Base-by-base conservation (phyloP, 92 coral and sea anemone genomes). In the Micromussa lordhowensis region DNA sequence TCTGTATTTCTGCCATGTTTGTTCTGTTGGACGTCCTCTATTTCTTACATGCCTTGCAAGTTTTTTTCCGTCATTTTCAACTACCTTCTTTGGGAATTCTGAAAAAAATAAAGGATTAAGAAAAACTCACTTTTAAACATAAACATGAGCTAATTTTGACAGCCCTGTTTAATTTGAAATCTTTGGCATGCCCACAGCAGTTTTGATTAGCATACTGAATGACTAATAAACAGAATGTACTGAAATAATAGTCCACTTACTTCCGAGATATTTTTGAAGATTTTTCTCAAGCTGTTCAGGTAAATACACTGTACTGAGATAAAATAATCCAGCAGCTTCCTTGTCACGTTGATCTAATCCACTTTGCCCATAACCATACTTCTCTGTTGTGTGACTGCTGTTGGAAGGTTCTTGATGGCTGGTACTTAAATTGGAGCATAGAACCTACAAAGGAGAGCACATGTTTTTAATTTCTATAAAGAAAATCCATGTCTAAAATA, bases 11-110 rank as follows among this genome's bases (percentile, higher is more conserved):
- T 90, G 89, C 99, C 99, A 96, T 4, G 98, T 96, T 87, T 92
- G 77, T 24, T 96, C 99, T 22, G 99, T 96, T 40, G 99, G 99
- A 61, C 99, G 87, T 24, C 99, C 99, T 88, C 99, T 92, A 78
- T 96, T 96, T 75, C 82, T 89, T 48, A 96, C 87, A 82, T 96
- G 99, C 26, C 90, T 92, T 75, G 95, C 92, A 21, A 92, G 90
- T 58, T 95, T 90, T 1, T 75, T 66, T 11, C 96, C 98, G 89
- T 95, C 97, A 78, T 94, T 88, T 71, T 94, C 94, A 31, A 97
- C 88, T 12, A 92, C 78, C 76, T 95, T 95, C 78, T 87, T 95
- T 17, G 97, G 95, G 79, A 87, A 93, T 79, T 92, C 97, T 96
- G 24, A 48, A 21, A 64, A 66, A 64, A 64, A 64, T 0, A n/a